Evolutionary conservation across 1,140 invertebrate species (phyloP), one percentile per base, ranked within the genome.

Genomic region (Brachionus sp.): DNA sequence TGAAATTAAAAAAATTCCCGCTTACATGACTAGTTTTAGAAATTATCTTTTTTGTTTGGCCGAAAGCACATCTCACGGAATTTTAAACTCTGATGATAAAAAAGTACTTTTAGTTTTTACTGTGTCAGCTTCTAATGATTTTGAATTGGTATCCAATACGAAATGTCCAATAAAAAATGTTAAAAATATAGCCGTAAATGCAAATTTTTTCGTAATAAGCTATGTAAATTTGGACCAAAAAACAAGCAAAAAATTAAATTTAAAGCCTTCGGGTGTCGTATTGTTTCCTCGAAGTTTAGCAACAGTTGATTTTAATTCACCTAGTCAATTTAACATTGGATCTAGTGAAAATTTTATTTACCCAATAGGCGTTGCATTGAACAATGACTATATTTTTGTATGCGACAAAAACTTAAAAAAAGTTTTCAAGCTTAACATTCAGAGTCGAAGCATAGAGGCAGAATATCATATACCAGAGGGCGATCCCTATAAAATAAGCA

Each of bases 401-500:
- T 80, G 50, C 23, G 77, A 80, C 57, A 10, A 44, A 80, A 25
- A 12, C 5, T 35, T 42, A 3, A 57, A 80, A 16, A 23, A 16
- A 42, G 62, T 80, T 5, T 80, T 62, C n/a, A 80, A 80, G 42
- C 62, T 80, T 4, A 66, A 35, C 29, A 39, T 80, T 7, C 33
- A 42, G 13, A 80, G 13, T 5, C n/a, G 62, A 5, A 10, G 19
- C 19, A 25, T 80, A 29, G 25, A 39, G 23, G 19, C 33, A 23
- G 33, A 44, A 39, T 42, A 62, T 42, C 5, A 16, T 62, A 7
- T 62, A 25, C 39, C 62, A 12, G 50, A 62, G 19, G 50, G 50
- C 25, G 19, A 80, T 3, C 77, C 77, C 2, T 80, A 80, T 5
- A 80, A 80, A 66, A 25, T 80, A 39, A 66, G 77, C 33, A 37